Evolutionary conservation across 2,797 vertebrate species (phyloP).

Genomic region (Sebastes matsubarae): DNA sequence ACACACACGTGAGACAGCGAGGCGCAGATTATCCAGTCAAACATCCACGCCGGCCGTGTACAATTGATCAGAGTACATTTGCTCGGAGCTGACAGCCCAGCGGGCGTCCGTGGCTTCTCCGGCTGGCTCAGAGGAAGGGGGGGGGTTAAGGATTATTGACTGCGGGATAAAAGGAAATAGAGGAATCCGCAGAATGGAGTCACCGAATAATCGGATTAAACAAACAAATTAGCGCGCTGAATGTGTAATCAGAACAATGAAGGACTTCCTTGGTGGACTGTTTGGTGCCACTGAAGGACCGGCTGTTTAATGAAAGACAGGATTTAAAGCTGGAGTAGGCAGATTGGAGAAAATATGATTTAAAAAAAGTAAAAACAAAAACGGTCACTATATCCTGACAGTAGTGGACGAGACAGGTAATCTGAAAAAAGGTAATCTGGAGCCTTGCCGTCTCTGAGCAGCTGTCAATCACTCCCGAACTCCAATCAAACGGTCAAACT

Average conservation of each 20-base stretch:
- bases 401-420: too few species aligned
- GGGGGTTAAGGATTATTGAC: slow-evolving; percentile 62
- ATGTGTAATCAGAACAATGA: slow-evolving; percentile 28
- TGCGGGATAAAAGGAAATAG: slow-evolving; percentile 50
- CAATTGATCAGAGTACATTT: slow-evolving; percentile 66
- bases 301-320: neutral
- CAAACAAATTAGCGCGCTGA: slow-evolving; percentile 55
- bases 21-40: slow-evolving; percentile 69
- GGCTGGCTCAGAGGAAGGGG: slow-evolving; percentile 38
- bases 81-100: slow-evolving; percentile 36
- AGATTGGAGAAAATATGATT: too few species aligned
- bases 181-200: slow-evolving; percentile 52
- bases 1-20: slow-evolving; percentile 38
- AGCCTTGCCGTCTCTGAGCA: too few species aligned
- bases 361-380: too few species aligned
- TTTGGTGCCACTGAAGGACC: neutral
- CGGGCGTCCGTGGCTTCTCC: slow-evolving; percentile 43
- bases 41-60: slow-evolving; percentile 50
- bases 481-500: too few species aligned
- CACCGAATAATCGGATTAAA: slow-evolving; percentile 66
- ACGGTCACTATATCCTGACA: too few species aligned
- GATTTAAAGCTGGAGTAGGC: neutral
- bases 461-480: too few species aligned
- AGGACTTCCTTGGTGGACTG: neutral
- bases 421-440: too few species aligned